Conservation (phyloP, 2,888 invertebrate genomes). For the Halocaridina rubra region DNA sequence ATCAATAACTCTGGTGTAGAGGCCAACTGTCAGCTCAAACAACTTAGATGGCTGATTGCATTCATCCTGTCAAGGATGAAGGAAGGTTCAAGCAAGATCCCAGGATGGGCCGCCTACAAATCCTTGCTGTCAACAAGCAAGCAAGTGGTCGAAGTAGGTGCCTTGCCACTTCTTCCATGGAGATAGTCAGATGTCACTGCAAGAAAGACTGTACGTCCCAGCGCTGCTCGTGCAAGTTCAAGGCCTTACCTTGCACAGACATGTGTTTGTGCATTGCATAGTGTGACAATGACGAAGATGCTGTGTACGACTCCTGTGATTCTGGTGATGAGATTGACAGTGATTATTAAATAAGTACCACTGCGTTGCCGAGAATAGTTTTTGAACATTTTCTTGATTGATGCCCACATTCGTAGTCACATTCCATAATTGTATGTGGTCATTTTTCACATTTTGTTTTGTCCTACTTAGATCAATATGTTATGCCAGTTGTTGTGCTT, state of each 20-base stretch:
- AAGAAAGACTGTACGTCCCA: too few species aligned
- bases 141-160: background rate
- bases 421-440: too few species aligned
- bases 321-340: background rate
- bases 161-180: background rate
- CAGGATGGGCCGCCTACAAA: slow-evolving; percentile 2
- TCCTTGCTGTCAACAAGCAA: slow-evolving; percentile 3
- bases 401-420: too few species aligned
- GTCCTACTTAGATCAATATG: background rate
- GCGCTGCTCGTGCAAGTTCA: background rate
- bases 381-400: background rate
- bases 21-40: background rate
- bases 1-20: background rate
- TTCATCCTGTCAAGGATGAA: background rate
- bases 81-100: background rate
- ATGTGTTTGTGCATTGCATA: background rate
- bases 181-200: background rate
- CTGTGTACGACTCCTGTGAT: too few species aligned
- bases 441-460: background rate
- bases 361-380: background rate
- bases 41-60: background rate
- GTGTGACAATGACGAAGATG: background rate
- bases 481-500: background rate
- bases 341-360: background rate
- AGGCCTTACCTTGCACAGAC: background rate